phyloP scores from a whole-genome alignment of 2,888 invertebrate species.

The Xestia c-nigrum region DNA sequence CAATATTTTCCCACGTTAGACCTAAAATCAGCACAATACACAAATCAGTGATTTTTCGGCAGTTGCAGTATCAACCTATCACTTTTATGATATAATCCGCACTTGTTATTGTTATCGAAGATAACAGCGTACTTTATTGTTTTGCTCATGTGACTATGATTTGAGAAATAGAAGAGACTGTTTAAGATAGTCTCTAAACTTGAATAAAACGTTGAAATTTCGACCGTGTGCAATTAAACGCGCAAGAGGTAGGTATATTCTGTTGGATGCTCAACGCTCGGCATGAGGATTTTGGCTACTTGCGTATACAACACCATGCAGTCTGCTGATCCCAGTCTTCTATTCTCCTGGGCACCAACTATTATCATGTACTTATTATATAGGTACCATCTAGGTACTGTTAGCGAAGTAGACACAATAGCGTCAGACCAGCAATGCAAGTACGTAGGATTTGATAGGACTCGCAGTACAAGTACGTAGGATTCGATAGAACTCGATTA shows the following conservation, averaged over 20 bases:
- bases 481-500: too few relatives aligned
- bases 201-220: neutral
- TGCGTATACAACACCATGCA: neutral
- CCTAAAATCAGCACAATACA: slow-evolving; percentile 7
- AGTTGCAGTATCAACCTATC: slow-evolving; percentile 79
- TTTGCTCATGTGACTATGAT: slow-evolving; percentile 13
- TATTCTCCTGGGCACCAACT: neutral
- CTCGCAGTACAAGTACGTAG: too few relatives aligned
- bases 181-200: neutral
- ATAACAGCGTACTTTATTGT: slow-evolving; percentile 13
- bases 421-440: too few relatives aligned
- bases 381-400: too few relatives aligned
- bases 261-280: neutral
- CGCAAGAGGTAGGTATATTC: neutral
- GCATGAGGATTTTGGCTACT: neutral
- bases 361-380: too few relatives aligned
- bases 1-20: slow-evolving; percentile 35
- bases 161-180: slow-evolving; percentile 17
- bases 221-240: neutral
- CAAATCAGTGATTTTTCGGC: slow-evolving; percentile 52
- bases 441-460: too few relatives aligned
- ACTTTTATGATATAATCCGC: slow-evolving; percentile 76
- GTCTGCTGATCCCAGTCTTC: neutral
- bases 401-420: too few relatives aligned
- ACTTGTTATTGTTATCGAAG: slow-evolving; percentile 40